Conservation (phyloP, 2,113 vertebrate genomes). For the Xiphias gladius region DNA sequence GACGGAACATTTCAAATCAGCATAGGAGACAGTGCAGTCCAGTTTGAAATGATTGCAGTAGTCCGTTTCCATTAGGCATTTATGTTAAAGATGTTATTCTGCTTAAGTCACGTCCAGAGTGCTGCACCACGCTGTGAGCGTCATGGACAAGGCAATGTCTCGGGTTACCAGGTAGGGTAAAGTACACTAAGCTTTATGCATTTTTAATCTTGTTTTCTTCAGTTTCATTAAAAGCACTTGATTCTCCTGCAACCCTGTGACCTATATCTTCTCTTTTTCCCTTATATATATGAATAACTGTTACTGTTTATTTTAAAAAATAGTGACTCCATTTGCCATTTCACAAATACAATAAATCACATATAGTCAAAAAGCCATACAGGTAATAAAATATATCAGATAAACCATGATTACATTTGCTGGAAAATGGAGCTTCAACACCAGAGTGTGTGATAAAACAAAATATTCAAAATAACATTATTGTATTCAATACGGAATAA, state of each 20-base stretch:
- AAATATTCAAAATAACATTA: conserved; percentile 23
- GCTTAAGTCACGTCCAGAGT: conserved; percentile 37
- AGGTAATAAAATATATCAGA: conserved; percentile 30
- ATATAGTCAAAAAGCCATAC: conserved; percentile 19
- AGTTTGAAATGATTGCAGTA: conserved; percentile 4
- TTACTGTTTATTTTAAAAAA: background rate
- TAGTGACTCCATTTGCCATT: background rate
- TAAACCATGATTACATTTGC: conserved; percentile 13
- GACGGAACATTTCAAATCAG: conserved; percentile 3
- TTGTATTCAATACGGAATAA: conserved; percentile 44
- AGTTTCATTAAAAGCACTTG: conserved; percentile 65
- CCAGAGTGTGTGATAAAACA: background rate
- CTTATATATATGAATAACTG: conserved; percentile 18
- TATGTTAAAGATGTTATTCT: conserved; percentile 56
- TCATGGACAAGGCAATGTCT: conserved; percentile 62
- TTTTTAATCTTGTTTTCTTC: conserved; percentile 76
- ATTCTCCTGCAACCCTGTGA: conserved; percentile 34
- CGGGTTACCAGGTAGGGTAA: conserved; percentile 72
- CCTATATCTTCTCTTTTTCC: background rate
- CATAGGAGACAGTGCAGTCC: background rate
- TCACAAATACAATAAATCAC: conserved; percentile 23
- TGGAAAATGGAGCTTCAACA: conserved; percentile 9
- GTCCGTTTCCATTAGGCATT: conserved; percentile 31
- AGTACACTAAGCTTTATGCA: conserved; percentile 67
- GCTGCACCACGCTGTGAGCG: conserved; percentile 21